These are phyloP conservation scores for Dinoponera quadriceps DNA, from an alignment of 1,140 invertebrate species.

Conservation along the genomic window DNA sequence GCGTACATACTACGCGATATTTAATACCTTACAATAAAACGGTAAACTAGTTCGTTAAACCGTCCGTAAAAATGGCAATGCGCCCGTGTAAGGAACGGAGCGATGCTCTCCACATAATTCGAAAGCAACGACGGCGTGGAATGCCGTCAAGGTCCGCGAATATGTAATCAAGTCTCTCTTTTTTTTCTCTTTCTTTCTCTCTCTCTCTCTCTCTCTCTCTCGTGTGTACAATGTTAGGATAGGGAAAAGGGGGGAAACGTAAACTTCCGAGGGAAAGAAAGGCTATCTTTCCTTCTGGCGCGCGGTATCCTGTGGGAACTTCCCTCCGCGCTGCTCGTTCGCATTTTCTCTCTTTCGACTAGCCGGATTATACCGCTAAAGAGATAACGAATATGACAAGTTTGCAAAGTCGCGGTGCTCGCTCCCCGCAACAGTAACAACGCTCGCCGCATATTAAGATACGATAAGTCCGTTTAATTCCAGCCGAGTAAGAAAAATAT, in stretches of 20 bases:
- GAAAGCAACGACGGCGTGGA: slow-evolving; percentile 46
- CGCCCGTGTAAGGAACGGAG: slow-evolving; percentile 7
- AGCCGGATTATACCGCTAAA: slow-evolving; percentile 46
- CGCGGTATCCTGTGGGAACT: slow-evolving; percentile 60
- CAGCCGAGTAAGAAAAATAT: slow-evolving; percentile 43
- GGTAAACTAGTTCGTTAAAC: slow-evolving; percentile 52
- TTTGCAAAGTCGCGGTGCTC: neutral
- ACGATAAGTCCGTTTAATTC: slow-evolving; percentile 45
- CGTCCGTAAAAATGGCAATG: neutral
- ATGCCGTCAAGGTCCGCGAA: slow-evolving; percentile 23
- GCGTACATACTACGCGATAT: neutral
- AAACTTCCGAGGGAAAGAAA: slow-evolving; percentile 45
- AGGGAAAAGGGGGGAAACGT: slow-evolving; percentile 21
- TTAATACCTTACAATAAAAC: slow-evolving; percentile 50
- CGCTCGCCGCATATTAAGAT: slow-evolving; percentile 37
- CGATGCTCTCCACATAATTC: slow-evolving; percentile 54
- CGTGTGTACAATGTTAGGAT: slow-evolving; percentile 14
- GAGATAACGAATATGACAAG: slow-evolving; percentile 54
- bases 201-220: neutral
- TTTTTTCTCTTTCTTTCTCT: too few species aligned
- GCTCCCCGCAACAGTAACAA: slow-evolving; percentile 16
- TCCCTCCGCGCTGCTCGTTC: slow-evolving; percentile 13
- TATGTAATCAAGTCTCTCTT: slow-evolving; percentile 19
- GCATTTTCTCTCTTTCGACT: slow-evolving; percentile 18
- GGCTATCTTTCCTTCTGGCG: slow-evolving; percentile 15